phyloP scores from a whole-genome alignment of 2,113 vertebrate species.

The Marmota flaviventris region DNA sequence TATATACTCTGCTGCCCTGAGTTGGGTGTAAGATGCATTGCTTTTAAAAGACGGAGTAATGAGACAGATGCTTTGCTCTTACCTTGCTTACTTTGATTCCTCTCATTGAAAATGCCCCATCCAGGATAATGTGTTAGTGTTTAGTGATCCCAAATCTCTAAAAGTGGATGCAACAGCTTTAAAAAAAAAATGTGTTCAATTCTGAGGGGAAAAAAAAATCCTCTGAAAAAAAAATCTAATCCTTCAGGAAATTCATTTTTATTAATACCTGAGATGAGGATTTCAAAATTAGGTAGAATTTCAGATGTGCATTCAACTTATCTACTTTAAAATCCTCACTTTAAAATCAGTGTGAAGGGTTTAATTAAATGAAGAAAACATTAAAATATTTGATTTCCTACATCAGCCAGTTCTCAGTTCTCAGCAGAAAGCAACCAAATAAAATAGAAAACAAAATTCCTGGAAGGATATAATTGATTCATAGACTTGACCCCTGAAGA shows the following conservation, averaged over 20 bases:
- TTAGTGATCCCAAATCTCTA: background rate
- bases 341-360: background rate
- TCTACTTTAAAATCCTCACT: background rate
- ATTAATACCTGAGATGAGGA: background rate
- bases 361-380: constrained; percentile 31
- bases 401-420: background rate
- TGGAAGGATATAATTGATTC: background rate
- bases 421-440: background rate
- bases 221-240: background rate
- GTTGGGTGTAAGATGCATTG: background rate
- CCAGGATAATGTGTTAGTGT: background rate
- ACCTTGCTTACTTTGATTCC: constrained; percentile 8
- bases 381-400: background rate
- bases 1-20: background rate
- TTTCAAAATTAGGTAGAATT: constrained; percentile 58
- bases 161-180: background rate
- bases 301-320: background rate
- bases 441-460: background rate
- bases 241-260: background rate
- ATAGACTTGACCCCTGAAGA: background rate
- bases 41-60: background rate
- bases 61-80: background rate
- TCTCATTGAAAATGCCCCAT: background rate
- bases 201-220: constrained; percentile 10
- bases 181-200: background rate